phyloP scores from a whole-genome alignment of 1,140 invertebrate genomes.

The Drosophila baimaii region DNA sequence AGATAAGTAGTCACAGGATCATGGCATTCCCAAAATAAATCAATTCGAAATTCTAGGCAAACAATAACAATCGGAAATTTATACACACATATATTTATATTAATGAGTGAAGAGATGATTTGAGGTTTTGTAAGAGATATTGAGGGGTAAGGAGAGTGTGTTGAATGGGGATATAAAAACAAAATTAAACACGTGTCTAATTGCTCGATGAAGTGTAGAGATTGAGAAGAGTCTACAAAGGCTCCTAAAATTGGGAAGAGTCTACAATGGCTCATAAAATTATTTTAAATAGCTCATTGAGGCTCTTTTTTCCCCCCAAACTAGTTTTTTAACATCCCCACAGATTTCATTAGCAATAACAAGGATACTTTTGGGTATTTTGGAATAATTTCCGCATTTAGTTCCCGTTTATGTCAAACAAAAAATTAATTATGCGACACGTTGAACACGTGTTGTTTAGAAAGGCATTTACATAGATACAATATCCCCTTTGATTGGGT shows the following conservation, averaged over 20 bases:
- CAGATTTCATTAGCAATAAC: conserved; percentile 8
- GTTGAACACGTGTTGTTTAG: conserved; percentile 26
- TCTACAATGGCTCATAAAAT: too few relatives aligned
- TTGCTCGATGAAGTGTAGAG: conserved; percentile 19
- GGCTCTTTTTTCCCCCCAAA: not conserved
- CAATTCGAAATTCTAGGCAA: conserved; percentile 19
- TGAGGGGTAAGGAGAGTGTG: not conserved
- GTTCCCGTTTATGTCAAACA: not conserved
- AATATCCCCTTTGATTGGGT: not conserved
- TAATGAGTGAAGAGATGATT: conserved; percentile 45
- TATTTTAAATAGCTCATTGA: not conserved
- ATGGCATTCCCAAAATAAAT: conserved; percentile 18
- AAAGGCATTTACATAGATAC: conserved; percentile 26
- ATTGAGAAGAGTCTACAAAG: not conserved
- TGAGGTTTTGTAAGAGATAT: not conserved
- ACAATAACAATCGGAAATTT: conserved; percentile 21
- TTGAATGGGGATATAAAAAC: not conserved
- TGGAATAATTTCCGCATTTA: not conserved
- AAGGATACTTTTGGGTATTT: conserved; percentile 4
- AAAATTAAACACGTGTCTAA: conserved; percentile 12
- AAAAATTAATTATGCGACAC: conserved; percentile 40
- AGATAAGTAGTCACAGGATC: conserved; percentile 17
- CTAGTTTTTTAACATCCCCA: conserved; percentile 1
- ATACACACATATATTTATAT: conserved; percentile 27
- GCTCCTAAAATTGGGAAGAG: too few relatives aligned